Evolutionary conservation across 1,140 invertebrate genomes (phyloP).

Genomic region (Berghia stephanieae): DNA sequence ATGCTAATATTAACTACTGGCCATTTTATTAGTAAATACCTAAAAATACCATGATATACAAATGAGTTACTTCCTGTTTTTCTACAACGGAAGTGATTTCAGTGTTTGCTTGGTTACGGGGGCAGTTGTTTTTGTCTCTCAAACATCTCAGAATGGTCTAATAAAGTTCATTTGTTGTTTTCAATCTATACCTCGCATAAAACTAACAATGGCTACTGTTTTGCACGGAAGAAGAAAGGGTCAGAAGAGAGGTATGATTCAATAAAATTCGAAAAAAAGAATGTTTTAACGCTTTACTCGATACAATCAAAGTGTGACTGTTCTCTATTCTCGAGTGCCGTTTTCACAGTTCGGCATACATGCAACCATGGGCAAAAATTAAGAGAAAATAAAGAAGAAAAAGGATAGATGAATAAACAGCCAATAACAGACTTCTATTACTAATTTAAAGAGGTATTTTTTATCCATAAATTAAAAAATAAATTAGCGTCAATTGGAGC

Average conservation of each 20-base stretch:
- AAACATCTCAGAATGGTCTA: background rate
- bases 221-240: slow-evolving; percentile 59
- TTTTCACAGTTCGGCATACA: background rate
- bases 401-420: background rate
- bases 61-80: too few species aligned
- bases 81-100: too few species aligned
- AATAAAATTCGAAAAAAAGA: too few species aligned
- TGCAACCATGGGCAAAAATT: background rate
- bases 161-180: background rate
- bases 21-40: too few species aligned
- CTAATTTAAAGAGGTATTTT: background rate
- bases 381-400: background rate
- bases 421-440: background rate
- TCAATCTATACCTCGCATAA: background rate
- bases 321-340: background rate
- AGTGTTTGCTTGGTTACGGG: slow-evolving; percentile 38
- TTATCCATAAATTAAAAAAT: too few species aligned
- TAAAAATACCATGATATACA: too few species aligned
- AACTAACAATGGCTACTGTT: slow-evolving; percentile 50
- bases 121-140: background rate
- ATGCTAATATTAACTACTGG: too few species aligned
- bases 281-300: background rate
- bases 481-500: too few species aligned
- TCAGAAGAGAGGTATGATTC: slow-evolving; percentile 48
- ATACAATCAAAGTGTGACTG: background rate